Evolutionary conservation across 2,888 invertebrate genomes (phyloP).

Genomic region (Campaea margaritaria): DNA sequence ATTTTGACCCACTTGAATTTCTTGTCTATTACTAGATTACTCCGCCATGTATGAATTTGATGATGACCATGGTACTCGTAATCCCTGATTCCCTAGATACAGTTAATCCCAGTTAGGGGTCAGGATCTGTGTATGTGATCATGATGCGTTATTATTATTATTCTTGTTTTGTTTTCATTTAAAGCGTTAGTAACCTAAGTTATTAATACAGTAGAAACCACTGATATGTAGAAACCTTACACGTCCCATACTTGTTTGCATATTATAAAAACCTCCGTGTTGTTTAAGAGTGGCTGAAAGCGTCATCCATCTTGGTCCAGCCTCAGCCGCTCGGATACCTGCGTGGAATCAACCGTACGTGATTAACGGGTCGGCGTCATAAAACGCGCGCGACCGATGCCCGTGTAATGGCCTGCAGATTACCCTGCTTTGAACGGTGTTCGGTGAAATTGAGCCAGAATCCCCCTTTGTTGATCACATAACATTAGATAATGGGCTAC

Average conservation of each 20-base stretch:
- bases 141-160: no score
- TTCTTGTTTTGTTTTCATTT: no score
- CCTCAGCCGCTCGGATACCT: slow-evolving; percentile 42
- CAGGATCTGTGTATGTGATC: no score
- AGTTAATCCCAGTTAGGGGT: no score
- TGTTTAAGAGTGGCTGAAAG: slow-evolving; percentile 18
- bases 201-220: no score
- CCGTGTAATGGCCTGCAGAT: slow-evolving; percentile 45
- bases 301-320: slow-evolving; percentile 45
- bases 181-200: no score
- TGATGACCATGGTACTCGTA: background rate
- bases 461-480: slow-evolving; percentile 40
- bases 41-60: no score
- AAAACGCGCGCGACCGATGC: slow-evolving; percentile 41
- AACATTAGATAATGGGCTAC: slow-evolving; percentile 25
- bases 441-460: slow-evolving; percentile 42
- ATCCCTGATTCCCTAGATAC: no score
- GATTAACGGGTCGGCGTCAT: slow-evolving; percentile 48
- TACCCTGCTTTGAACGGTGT: slow-evolving; percentile 35
- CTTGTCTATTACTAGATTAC: no score
- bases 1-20: no score
- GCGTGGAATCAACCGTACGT: slow-evolving; percentile 49
- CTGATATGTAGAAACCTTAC: no score
- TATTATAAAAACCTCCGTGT: background rate
- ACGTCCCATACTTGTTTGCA: background rate